Base-by-base conservation (phyloP, 2,797 vertebrate genomes). In the Lithobates sylvaticus region DNA sequence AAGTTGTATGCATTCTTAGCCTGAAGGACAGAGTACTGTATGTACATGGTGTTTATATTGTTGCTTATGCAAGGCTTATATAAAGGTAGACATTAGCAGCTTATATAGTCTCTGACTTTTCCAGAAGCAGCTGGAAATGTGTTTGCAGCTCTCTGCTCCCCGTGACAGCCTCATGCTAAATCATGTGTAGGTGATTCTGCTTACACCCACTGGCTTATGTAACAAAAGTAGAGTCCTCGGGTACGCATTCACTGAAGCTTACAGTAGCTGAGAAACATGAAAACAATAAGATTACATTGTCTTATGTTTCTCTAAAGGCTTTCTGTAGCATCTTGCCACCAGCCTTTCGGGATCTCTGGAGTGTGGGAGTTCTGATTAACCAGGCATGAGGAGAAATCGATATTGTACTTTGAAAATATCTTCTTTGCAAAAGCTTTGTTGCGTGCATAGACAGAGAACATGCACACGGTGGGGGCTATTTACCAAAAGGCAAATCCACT, bases 51-150 rank as follows among this genome's bases (percentile, higher is more conserved):
- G 34, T 61, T 67, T 58, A 54, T 12, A 58, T 15, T 61, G 8
- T 23, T 61, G 21, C 54, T 61, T 61, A 61, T 61, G 54, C 18
- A 83, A 36, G 65, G 27, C 70, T 85, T 85, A 85, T 47, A 32
- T 61, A 80, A 81, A 50, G 39, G 10, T 21, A 80, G 27, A 5
- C 39, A 58, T 68, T 72, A 74, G 74, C n/a, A 65, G 21, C 73
- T 83, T 81, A 76, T 71, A 47, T 74, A 39, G 50, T 58, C 50
- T 10, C 23, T 65, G 67, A 27, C 65, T 64, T 70, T 72, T 78
- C 79, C 77, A 29, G 67, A 76, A 81, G 39, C 39, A 29, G 27
- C 16, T 58, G 36, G 47, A 29, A 77, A 74, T 27, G 54, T 74
- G 47, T 39, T 34, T 9, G 67, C 15, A 81, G 69, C 1, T 58